Evolutionary conservation across 2,797 vertebrate species (phyloP).

Genomic region (Lithobates sylvaticus): DNA sequence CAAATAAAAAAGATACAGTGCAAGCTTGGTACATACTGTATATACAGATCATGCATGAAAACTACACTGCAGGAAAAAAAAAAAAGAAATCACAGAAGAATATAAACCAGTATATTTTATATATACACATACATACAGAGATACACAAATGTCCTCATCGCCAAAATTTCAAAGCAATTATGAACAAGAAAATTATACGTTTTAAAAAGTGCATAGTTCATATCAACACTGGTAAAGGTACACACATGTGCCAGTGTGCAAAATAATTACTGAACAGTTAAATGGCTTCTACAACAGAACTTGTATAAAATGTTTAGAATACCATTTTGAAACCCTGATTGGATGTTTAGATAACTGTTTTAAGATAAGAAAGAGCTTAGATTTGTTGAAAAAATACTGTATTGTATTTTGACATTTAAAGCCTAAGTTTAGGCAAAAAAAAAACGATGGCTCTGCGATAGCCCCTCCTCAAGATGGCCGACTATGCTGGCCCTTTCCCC

Average conservation of each 20-base stretch:
- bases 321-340: no score
- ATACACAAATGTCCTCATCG: background rate
- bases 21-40: slow-evolving; percentile 40
- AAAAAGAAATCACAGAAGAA: background rate
- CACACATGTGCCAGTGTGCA: background rate
- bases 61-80: background rate
- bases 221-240: slow-evolving; percentile 7
- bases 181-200: background rate
- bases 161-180: background rate
- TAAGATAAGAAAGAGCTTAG: no score
- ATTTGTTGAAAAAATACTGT: no score
- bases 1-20: slow-evolving; percentile 46
- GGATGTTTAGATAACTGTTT: no score
- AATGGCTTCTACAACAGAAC: no score
- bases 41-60: slow-evolving; percentile 46
- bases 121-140: background rate
- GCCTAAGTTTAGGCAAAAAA: no score
- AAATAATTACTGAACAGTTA: background rate
- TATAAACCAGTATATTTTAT: slow-evolving; percentile 6
- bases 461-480: no score
- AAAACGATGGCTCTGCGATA: no score
- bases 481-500: no score
- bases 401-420: no score
- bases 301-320: no score
- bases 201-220: slow-evolving; percentile 45